phyloP scores from a whole-genome alignment of 1,140 invertebrate genomes.

The Sinonovacula constricta region DNA sequence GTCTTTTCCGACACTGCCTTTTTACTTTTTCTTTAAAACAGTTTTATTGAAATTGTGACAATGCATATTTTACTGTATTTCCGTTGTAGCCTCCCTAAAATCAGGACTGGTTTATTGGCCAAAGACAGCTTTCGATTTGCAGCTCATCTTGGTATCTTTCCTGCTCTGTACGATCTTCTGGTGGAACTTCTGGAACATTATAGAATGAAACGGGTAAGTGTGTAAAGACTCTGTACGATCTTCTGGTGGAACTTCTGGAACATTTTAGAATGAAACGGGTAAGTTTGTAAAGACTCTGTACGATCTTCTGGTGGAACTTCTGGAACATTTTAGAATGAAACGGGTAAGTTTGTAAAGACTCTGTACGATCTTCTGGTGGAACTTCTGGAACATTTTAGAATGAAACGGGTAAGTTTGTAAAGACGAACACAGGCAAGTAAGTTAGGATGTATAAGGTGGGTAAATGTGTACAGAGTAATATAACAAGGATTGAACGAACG shows the following conservation, averaged over 20 bases:
- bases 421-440: background rate
- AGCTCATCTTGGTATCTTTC: conserved; percentile 68
- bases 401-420: conserved; percentile 32
- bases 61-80: too few species aligned
- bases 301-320: conserved; percentile 59
- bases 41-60: too few species aligned
- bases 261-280: conserved; percentile 51
- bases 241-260: conserved; percentile 59
- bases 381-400: conserved; percentile 55
- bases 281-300: conserved; percentile 55
- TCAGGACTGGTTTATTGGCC: too few species aligned
- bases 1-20: too few species aligned
- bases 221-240: conserved; percentile 63
- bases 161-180: conserved; percentile 65
- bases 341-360: conserved; percentile 1
- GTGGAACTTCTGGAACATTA: conserved; percentile 57
- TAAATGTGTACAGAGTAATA: background rate
- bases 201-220: conserved; percentile 48
- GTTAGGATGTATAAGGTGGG: background rate
- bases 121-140: conserved; percentile 65
- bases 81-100: too few species aligned
- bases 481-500: background rate
- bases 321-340: conserved; percentile 57
- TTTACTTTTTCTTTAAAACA: too few species aligned
- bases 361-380: conserved; percentile 64